Base-by-base conservation (phyloP, 2,113 vertebrate species). In the Amblyornis subalaris region DNA sequence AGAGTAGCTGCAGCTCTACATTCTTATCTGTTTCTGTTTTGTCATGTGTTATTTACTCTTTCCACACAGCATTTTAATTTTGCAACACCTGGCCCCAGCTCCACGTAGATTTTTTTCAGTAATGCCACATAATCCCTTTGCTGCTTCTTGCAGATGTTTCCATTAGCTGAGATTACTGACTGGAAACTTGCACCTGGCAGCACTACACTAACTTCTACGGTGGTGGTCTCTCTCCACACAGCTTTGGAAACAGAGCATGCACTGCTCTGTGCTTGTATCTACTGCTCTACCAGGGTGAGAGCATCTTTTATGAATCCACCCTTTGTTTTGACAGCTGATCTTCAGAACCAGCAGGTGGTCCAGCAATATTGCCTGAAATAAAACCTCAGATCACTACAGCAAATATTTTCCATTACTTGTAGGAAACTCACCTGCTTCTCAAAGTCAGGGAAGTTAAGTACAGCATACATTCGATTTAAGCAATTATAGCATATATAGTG, bases 201-300 rank as follows among this genome's bases (percentile, higher is more conserved):
- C 28, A 50, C 7, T 9, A 79, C 1, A 2, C 7, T 50, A 65
- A 33, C 7, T 35, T 47, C 3, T 38, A 44, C 0, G 1, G 33
- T 14, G 12, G 9, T 62, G 14, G 15, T 79, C 14, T 38, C 28
- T 45, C 12, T 88, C 20, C 25, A 61, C 25, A 48, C 21, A 65
- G 38, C 16, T 83, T 53, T 83, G 36, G 62, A 82, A 84, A 42
- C 3, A 60, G 15, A 83, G 4, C 23, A 28, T 75, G 35, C 22
- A 53, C 4, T 4, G 13, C 15, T 81, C 35, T 78, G 11, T 51
- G 31, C 14, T 58, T 35, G 4, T 40, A 29, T 31, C 60, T 75
- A 31, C 15, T 29, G 9, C 10, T 79, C 26, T 33, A 20, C 22
- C 4, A 35, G 9, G 14, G 5, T 42, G 14, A 48, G 14, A 29